These are phyloP conservation scores for Hydrochoerus hydrochaeris DNA, from an alignment of 2,113 vertebrate genomes.

Conservation along the genomic window DNA sequence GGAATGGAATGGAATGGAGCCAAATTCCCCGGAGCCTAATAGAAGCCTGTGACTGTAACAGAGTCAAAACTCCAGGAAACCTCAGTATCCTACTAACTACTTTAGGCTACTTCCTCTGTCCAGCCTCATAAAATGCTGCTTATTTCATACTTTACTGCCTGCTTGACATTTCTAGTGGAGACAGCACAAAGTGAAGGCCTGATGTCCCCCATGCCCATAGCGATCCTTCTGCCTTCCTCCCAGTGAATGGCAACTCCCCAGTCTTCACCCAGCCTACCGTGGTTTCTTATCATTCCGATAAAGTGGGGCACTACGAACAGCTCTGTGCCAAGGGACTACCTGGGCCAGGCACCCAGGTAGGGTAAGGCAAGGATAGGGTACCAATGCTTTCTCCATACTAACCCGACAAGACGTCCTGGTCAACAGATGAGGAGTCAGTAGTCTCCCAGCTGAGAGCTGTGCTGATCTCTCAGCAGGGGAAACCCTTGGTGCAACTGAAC, in stretches of 20 bases:
- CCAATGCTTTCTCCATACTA: not conserved
- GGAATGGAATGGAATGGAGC: not conserved
- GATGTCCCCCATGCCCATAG: not conserved
- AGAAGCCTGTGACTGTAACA: not conserved
- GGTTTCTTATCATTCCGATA: not conserved
- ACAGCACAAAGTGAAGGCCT: not conserved
- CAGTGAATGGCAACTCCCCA: not conserved
- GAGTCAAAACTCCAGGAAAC: not conserved
- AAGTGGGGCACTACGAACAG: not conserved
- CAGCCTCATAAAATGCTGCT: not conserved
- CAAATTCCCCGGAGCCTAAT: not conserved
- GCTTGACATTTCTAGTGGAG: not conserved
- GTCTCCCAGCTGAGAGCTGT: not conserved
- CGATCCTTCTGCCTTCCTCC: not conserved
- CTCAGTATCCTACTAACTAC: not conserved
- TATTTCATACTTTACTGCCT: not conserved
- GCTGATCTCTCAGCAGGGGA: not conserved
- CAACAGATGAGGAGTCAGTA: not conserved
- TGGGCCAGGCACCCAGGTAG: not conserved
- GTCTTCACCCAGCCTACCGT: not conserved
- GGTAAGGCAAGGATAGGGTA: not conserved
- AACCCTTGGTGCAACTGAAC: not conserved
- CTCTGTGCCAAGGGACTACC: not conserved
- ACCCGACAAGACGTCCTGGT: accelerated
- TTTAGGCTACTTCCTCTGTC: not conserved